Conservation (phyloP, 2,888 invertebrate species). For the Gymnosoma rotundatum region DNA sequence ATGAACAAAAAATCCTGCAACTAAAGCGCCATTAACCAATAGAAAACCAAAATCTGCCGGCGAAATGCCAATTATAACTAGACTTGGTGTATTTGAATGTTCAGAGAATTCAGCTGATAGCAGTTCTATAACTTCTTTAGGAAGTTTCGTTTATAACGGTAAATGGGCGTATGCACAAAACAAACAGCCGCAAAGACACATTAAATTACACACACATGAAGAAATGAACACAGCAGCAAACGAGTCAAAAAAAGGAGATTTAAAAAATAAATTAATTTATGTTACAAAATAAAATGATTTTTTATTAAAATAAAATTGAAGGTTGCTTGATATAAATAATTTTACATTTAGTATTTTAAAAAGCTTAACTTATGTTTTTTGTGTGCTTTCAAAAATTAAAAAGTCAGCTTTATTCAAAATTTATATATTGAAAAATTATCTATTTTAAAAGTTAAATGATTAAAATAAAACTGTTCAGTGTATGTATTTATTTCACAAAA, state of each 20-base stretch:
- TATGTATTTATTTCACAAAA: neutral
- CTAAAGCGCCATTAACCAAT: conserved; percentile 92
- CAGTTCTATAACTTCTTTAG: conserved; percentile 85
- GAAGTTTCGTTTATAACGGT: conserved; percentile 32
- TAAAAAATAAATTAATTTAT: conserved; percentile 72
- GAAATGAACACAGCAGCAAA: conserved; percentile 15
- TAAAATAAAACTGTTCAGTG: neutral
- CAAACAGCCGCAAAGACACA: conserved; percentile 6
- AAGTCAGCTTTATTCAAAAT: no score
- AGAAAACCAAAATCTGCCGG: conserved; percentile 94
- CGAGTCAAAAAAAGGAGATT: conserved; percentile 17
- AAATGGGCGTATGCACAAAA: conserved; percentile 13
- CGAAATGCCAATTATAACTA: conserved; percentile 95
- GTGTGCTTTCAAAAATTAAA: no score
- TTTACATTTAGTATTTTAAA: no score
- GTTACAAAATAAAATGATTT: conserved; percentile 70
- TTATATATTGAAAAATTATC: neutral
- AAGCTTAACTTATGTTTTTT: no score
- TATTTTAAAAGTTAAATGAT: neutral
- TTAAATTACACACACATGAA: conserved; percentile 26
- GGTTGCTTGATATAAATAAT: neutral
- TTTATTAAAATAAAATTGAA: no score
- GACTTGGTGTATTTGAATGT: conserved; percentile 90
- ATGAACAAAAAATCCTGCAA: conserved; percentile 88
- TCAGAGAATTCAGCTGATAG: conserved; percentile 89